Base-by-base conservation (phyloP, 2,888 invertebrate genomes). In the Apocheima hispidaria region DNA sequence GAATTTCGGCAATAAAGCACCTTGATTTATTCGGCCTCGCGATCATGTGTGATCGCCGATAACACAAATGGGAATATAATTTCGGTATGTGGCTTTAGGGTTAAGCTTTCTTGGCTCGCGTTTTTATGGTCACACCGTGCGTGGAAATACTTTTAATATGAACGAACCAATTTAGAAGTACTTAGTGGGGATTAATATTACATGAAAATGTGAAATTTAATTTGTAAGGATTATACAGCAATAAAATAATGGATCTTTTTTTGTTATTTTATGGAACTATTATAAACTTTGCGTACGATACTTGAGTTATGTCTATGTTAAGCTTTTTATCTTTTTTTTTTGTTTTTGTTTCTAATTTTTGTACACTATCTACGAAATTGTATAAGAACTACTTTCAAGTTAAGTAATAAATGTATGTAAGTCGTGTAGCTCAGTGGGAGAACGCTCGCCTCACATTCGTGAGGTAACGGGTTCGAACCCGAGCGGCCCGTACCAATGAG, bases 1-100 rank as follows among this genome's bases (percentile, higher is more conserved):
- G 52, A 60, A 61, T 65, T 61, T 60, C 36, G 58, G 61, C 52
- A 63, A 70, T 66, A 65, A 66, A 67, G 35, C 48, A 61, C 53
- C 43, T 54, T 59, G 61, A 69, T 65, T 66, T 57, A 69, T 62
- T 51, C 44, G 48, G 51, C 51, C 64, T 62, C 59, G 57, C 60
- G 66, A 44, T 48, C 64, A 65, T 69, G 67, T 69, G 67, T 62
- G 63, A 66, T 63, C 50, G 41, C 9, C 36, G 66, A 69, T 66
- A 65, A 65, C 21, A 21, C 51, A 63, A 60, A 60, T 65, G 51
- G 60, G 60, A 51, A 51, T 55, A 65, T 64, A 63, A 66, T 55
- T 53, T 55, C 26, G 52, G 58, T 51, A 60, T 60, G 60, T 60
- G 23, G 21, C 14, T 12, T 36, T 49, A 49, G 53, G 49, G 53